phyloP scores from a whole-genome alignment of 2,888 invertebrate species.

The Phragmatobia fuliginosa region DNA sequence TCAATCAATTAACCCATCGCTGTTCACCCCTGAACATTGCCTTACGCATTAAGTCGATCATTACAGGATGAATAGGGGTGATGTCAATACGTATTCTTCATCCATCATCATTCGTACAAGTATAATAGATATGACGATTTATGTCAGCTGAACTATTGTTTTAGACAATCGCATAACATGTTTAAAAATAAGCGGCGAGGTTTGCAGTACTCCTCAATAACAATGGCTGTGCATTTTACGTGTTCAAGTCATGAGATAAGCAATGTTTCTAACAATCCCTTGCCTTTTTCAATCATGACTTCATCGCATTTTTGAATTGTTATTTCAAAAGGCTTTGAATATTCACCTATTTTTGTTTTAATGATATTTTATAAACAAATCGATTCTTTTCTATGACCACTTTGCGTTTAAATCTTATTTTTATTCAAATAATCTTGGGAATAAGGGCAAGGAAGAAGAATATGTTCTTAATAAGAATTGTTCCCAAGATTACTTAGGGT shows the following conservation, averaged over 20 bases:
- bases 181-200: not conserved
- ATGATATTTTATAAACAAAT: not conserved
- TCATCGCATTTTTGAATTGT: not conserved
- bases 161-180: conserved; percentile 6
- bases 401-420: too few relatives aligned
- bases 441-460: too few relatives aligned
- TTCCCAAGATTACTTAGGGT: too few relatives aligned
- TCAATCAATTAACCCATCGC: not conserved
- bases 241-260: conserved; percentile 7
- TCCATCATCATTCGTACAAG: not conserved
- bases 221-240: conserved; percentile 4
- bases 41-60: not conserved
- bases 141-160: conserved; percentile 1
- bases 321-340: not conserved
- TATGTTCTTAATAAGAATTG: too few relatives aligned
- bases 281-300: not conserved
- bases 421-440: too few relatives aligned
- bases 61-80: not conserved
- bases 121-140: not conserved
- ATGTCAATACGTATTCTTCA: too few relatives aligned
- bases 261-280: not conserved
- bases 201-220: not conserved
- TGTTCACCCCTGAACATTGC: not conserved
- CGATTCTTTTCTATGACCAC: too few relatives aligned
- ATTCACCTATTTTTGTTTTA: not conserved